Evolutionary conservation across 2,113 vertebrate species (phyloP).

Genomic region (Sminthopsis crassicaudata): DNA sequence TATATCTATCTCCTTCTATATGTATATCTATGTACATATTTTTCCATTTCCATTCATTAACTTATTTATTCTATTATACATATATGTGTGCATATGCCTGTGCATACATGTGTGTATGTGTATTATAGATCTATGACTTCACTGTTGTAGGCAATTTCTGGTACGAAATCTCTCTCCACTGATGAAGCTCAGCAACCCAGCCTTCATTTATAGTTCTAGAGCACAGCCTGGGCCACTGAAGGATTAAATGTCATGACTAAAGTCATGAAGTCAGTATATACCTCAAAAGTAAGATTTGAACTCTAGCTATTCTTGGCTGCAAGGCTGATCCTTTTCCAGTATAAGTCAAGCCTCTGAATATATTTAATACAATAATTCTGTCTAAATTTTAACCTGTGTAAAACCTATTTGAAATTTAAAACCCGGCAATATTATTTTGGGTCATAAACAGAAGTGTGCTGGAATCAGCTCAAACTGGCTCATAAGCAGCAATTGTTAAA

Average conservation of each 20-base stretch:
- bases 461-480: not conserved
- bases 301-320: not conserved
- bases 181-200: not conserved
- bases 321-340: not conserved
- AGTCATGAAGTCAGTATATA: not conserved
- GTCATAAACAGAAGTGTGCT: not conserved
- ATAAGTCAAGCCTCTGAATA: not conserved
- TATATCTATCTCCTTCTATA: not conserved
- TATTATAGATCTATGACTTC: not conserved
- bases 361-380: not conserved
- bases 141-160: not conserved
- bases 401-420: not conserved
- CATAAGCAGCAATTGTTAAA: not conserved
- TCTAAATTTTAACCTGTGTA: not conserved
- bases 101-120: not conserved
- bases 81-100: not conserved
- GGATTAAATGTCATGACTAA: not conserved
- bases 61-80: not conserved
- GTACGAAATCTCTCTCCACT: not conserved
- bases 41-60: not conserved
- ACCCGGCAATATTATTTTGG: accelerated
- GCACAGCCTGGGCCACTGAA: not conserved
- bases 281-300: not conserved
- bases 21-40: not conserved
- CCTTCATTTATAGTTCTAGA: not conserved